These are phyloP conservation scores for Salarias fasciatus DNA, from an alignment of 2,797 vertebrate species.

Conservation along the genomic window DNA sequence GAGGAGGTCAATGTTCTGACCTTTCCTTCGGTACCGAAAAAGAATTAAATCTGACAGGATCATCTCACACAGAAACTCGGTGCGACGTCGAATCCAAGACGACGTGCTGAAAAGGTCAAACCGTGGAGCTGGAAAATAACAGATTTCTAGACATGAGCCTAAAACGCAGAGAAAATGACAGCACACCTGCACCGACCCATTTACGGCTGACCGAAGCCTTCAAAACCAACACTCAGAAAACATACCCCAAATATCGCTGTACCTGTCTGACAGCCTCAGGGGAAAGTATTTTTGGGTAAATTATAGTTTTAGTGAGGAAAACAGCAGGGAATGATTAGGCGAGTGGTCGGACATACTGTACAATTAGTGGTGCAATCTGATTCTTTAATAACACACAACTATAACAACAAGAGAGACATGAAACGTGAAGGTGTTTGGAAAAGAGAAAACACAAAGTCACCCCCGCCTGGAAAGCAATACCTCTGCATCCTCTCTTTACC, in stretches of 20 bases:
- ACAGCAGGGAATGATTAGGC: slow-evolving; percentile 18
- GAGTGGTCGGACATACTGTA: slow-evolving; percentile 12
- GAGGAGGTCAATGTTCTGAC: slow-evolving; percentile 40
- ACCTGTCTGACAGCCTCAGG: slow-evolving; percentile 33
- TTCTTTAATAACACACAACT: slow-evolving; percentile 49
- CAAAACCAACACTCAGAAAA: slow-evolving; percentile 24
- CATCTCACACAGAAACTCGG: slow-evolving; percentile 40
- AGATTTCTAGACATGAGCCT: slow-evolving; percentile 36
- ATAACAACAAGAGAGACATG: slow-evolving; percentile 25
- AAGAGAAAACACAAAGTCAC: slow-evolving; percentile 10
- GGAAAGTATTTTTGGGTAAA: slow-evolving; percentile 47
- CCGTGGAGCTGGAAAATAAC: slow-evolving; percentile 25
- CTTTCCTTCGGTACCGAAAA: slow-evolving; percentile 33
- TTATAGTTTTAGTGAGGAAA: slow-evolving; percentile 38
- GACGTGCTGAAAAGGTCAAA: slow-evolving; percentile 52
- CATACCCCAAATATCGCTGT: slow-evolving; percentile 15
- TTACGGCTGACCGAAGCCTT: slow-evolving; percentile 23
- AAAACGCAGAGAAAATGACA: slow-evolving; percentile 32
- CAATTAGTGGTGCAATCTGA: slow-evolving; percentile 58
- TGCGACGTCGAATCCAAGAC: slow-evolving; percentile 20
- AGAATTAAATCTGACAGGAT: slow-evolving; percentile 50
- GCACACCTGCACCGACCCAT: slow-evolving; percentile 28
- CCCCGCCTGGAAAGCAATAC: not conserved
- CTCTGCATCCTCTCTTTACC: not conserved
- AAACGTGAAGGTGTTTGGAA: slow-evolving; percentile 25